Evolutionary conservation across 2,888 invertebrate species (phyloP).

Genomic region (Platypus cylindrus): DNA sequence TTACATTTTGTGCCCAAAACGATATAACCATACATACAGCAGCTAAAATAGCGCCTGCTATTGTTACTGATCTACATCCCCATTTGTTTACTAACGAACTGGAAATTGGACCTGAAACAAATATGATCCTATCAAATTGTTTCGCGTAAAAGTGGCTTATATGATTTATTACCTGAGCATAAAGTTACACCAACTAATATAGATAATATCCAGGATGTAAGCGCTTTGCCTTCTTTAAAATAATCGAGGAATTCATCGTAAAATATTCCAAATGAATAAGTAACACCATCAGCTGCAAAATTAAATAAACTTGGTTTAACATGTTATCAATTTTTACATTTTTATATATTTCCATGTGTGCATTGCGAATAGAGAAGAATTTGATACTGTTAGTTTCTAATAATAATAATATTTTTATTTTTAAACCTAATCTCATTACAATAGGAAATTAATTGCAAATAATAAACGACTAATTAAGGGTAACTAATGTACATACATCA

Average conservation of each 20-base stretch:
- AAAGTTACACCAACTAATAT: slow-evolving; percentile 91
- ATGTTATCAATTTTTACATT: too few species aligned
- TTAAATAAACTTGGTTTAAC: too few species aligned
- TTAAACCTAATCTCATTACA: too few species aligned
- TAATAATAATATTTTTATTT: too few species aligned
- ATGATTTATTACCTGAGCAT: slow-evolving; percentile 76
- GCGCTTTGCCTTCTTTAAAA: slow-evolving; percentile 73
- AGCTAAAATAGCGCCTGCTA: slow-evolving; percentile 73
- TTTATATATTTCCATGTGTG: too few species aligned
- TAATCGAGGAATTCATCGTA: slow-evolving; percentile 73
- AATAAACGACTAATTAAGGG: too few species aligned
- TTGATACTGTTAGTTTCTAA: too few species aligned
- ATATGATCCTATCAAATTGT: slow-evolving; percentile 19
- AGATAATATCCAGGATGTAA: slow-evolving; percentile 87
- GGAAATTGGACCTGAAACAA: slow-evolving; percentile 78
- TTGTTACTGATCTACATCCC: slow-evolving; percentile 85
- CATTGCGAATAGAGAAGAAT: too few species aligned
- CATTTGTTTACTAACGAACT: slow-evolving; percentile 90
- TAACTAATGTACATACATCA: too few species aligned
- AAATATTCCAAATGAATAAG: slow-evolving; percentile 94
- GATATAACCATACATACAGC: slow-evolving; percentile 66
- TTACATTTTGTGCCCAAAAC: slow-evolving; percentile 69
- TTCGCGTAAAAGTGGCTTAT: too few species aligned
- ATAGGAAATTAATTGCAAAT: too few species aligned
- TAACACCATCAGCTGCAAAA: slow-evolving; percentile 87